phyloP scores from a whole-genome alignment of 2,113 vertebrate species.

The Alligator mississippiensis region DNA sequence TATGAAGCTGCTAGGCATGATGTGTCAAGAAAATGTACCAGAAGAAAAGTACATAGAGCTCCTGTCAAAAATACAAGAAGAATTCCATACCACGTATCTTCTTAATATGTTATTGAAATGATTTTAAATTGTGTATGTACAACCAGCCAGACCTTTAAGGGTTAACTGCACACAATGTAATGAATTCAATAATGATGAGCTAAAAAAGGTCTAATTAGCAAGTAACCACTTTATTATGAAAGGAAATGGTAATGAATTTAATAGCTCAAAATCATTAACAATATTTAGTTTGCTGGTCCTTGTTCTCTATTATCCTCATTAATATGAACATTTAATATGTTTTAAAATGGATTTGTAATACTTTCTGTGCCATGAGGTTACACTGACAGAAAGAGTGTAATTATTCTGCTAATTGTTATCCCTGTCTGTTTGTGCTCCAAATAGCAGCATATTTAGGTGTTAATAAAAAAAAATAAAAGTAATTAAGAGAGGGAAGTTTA shows the following conservation, averaged over 20 bases:
- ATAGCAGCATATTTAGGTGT: conserved; percentile 83
- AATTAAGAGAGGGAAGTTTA: conserved; percentile 80
- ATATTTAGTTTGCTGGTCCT: conserved; percentile 89
- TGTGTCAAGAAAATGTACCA: conserved; percentile 74
- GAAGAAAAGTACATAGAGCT: conserved; percentile 62
- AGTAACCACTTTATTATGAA: conserved; percentile 93
- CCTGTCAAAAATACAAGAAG: conserved; percentile 64
- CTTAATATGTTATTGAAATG: conserved; percentile 60
- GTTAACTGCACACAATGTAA: conserved; percentile 84
- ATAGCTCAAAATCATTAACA: conserved; percentile 97
- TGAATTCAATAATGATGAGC: conserved; percentile 90
- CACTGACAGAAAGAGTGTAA: conserved; percentile 83
- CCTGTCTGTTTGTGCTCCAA: conserved; percentile 83
- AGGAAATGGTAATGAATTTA: conserved; percentile 95
- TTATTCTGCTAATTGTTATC: conserved; percentile 86
- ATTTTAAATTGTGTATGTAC: conserved; percentile 78
- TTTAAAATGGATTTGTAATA: conserved; percentile 90
- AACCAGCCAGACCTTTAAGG: conserved; percentile 77
- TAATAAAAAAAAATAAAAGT: conserved; percentile 69
- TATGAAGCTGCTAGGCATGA: conserved; percentile 73
- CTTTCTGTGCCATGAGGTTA: conserved; percentile 84
- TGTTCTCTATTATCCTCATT: conserved; percentile 91
- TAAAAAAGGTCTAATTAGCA: conserved; percentile 97
- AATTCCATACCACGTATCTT: conserved; percentile 23
- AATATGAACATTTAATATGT: conserved; percentile 93